Evolutionary conservation across 30 jellyfish, hydroid and myxozoan species (phyloP).

Genomic region (Aurelia coerulea): DNA sequence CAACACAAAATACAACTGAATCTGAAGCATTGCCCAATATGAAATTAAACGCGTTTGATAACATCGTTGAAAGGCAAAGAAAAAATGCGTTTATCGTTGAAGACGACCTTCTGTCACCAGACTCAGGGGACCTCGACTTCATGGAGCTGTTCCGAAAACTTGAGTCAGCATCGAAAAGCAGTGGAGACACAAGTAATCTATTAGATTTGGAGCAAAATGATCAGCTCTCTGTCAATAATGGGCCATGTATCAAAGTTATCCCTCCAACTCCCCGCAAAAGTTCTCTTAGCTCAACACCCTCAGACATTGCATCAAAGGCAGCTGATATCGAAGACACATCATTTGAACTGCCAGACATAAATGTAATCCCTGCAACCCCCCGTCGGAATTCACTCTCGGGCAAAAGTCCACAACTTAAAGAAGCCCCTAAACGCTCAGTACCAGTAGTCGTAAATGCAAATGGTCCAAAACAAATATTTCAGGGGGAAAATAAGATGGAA

Average conservation of each 20-base stretch:
- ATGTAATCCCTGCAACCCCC: constrained; percentile 45
- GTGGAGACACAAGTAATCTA: background rate
- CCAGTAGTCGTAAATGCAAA: background rate
- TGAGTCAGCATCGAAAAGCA: constrained; percentile 46
- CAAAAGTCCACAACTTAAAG: background rate
- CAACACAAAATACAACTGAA: too few relatives aligned
- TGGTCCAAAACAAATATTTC: too few relatives aligned
- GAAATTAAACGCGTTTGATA: too few relatives aligned
- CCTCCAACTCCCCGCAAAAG: constrained; percentile 67
- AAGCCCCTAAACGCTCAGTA: background rate
- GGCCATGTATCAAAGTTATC: constrained; percentile 38
- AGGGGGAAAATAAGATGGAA: background rate
- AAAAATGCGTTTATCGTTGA: too few relatives aligned
- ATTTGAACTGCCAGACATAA: constrained; percentile 38
- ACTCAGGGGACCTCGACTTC: constrained; percentile 33
- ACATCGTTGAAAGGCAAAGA: too few relatives aligned
- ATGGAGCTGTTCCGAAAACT: constrained; percentile 53
- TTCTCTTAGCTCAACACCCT: constrained; percentile 14
- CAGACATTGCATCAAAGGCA: background rate
- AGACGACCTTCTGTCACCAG: constrained; percentile 17
- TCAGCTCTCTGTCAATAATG: background rate
- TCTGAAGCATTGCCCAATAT: too few relatives aligned
- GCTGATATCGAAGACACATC: background rate
- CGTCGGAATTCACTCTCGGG: constrained; percentile 29
- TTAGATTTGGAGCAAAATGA: constrained; percentile 5